Percentiles rank a stretch among this genome's conserved stretches.
These are phyloP conservation scores for Miltochrista miniata DNA, from an alignment of 2,888 invertebrate species.

Conservation along the genomic window DNA sequence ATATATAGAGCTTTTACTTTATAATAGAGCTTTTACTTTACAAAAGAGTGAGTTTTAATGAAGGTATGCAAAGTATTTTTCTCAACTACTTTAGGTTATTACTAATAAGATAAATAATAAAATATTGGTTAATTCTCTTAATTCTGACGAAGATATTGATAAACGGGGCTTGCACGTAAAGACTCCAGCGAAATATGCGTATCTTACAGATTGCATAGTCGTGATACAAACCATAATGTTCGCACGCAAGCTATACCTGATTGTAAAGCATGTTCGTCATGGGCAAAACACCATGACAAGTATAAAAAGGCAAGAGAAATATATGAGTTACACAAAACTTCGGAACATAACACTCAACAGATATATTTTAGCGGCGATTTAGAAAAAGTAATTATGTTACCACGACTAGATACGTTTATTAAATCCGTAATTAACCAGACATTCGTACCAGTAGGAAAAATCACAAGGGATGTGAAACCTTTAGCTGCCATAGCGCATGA, in stretches of 20 bases:
- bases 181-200: conserved; percentile 24
- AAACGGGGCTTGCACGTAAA: conserved; percentile 23
- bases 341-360: not conserved
- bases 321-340: not conserved
- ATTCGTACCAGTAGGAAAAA: not conserved
- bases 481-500: no score
- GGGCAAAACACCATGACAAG: not conserved
- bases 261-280: conserved; percentile 15
- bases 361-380: not conserved
- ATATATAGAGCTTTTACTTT: no score
- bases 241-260: not conserved
- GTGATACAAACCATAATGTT: conserved; percentile 12
- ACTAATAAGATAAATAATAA: no score
- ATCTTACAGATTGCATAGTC: conserved; percentile 16
- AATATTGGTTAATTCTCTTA: not conserved
- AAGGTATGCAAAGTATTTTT: not conserved
- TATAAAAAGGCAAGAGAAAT: not conserved
- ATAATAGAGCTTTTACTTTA: not conserved
- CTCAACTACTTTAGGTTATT: not conserved
- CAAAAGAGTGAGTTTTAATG: not conserved
- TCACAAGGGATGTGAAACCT: not conserved
- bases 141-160: not conserved
- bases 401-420: not conserved
- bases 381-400: conserved; percentile 3
- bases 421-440: not conserved